These are phyloP conservation scores for Himalopsyche kuldschensis DNA, from an alignment of 2,888 invertebrate genomes.

Conservation along the genomic window DNA sequence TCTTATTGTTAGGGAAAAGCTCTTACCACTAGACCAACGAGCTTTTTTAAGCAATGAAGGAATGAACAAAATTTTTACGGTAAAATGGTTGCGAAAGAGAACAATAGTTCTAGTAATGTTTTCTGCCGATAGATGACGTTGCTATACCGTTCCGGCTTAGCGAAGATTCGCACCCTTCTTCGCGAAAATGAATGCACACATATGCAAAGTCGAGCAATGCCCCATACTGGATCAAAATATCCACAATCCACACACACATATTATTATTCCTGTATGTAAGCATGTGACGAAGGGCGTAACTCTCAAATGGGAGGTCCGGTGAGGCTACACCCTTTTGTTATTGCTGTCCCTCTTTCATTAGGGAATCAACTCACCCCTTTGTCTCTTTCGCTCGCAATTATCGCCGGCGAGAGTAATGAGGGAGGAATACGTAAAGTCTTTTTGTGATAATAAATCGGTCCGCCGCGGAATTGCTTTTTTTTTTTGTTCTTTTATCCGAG, in stretches of 20 bases:
- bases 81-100: no score
- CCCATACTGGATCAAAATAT: conserved; percentile 1
- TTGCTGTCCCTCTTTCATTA: conserved; percentile 35
- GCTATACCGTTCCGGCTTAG: not conserved
- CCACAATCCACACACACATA: conserved; percentile 1
- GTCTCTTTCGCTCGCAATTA: conserved; percentile 16
- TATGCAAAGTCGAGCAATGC: conserved; percentile 1
- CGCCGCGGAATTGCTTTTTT: conserved; percentile 2
- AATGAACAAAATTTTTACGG: no score
- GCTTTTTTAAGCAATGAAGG: no score
- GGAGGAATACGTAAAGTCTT: conserved; percentile 1
- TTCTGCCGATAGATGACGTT: conserved; percentile 2
- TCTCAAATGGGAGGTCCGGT: conserved; percentile 30
- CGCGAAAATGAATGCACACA: conserved; percentile 1
- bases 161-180: not conserved
- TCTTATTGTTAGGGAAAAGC: no score
- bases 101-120: not conserved
- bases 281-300: conserved; percentile 26
- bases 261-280: not conserved
- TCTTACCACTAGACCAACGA: no score
- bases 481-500: not conserved
- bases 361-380: conserved; percentile 11
- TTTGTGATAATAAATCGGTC: not conserved
- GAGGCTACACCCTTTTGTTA: conserved; percentile 35
- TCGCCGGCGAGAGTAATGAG: conserved; percentile 4